Percentiles rank a stretch among this genome's conserved stretches.
Evolutionary conservation across 2,113 vertebrate genomes (phyloP).

Genomic region (Hemibagrus wyckioides): DNA sequence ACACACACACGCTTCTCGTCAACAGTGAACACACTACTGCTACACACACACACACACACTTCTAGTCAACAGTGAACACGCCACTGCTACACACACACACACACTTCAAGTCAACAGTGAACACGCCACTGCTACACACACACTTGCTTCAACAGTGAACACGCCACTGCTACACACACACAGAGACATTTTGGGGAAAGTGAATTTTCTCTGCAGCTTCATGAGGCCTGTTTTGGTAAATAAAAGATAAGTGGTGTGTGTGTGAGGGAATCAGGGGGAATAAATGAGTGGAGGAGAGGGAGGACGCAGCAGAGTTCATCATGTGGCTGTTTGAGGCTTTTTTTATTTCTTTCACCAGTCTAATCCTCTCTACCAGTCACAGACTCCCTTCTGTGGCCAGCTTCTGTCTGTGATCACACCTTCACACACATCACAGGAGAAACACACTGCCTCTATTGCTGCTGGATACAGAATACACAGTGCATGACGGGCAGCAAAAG

Average conservation of each 20-base stretch:
- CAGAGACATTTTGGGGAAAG: too few species aligned
- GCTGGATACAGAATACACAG: neutral
- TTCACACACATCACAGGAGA: neutral
- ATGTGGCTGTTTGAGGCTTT: neutral
- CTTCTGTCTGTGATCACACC: neutral
- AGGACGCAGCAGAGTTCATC: neutral
- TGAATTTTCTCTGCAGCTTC: slow-evolving; percentile 34
- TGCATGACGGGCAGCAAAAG: too few species aligned
- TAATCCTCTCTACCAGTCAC: neutral
- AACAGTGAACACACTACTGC: neutral
- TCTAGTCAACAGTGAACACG: neutral
- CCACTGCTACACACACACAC: neutral
- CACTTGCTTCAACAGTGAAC: neutral
- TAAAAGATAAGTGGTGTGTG: slow-evolving; percentile 39
- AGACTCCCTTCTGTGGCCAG: neutral
- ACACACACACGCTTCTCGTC: too few species aligned
- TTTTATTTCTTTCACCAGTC: neutral
- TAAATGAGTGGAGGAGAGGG: neutral
- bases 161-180: neutral
- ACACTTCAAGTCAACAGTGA: neutral
- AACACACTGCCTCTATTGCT: neutral
- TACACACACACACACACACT: neutral
- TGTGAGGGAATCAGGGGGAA: slow-evolving; percentile 4
- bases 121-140: neutral
- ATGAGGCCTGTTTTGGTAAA: slow-evolving; percentile 10